These are phyloP conservation scores for Crax fasciolata DNA, from an alignment of 2,797 vertebrate genomes.

Conservation along the genomic window DNA sequence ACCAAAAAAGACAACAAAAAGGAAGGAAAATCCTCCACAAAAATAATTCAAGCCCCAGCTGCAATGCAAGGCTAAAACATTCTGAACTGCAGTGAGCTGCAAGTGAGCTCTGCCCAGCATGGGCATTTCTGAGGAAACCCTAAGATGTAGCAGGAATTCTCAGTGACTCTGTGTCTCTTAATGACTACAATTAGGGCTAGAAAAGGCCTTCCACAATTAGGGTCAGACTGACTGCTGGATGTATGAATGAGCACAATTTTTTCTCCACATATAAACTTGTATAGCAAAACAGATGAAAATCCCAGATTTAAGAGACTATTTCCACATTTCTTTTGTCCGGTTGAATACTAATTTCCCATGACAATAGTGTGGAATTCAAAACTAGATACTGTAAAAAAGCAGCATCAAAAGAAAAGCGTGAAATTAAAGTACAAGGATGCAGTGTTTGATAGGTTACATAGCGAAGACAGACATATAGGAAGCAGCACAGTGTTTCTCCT, in stretches of 20 bases:
- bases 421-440: neutral
- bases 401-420: neutral
- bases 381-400: neutral
- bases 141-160: neutral
- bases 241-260: neutral
- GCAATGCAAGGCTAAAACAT: neutral
- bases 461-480: neutral
- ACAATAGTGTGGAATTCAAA: neutral
- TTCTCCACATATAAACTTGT: neutral
- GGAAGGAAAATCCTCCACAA: neutral
- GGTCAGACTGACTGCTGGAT: neutral
- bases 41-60: neutral
- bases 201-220: neutral
- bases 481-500: neutral
- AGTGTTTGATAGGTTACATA: neutral
- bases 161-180: neutral
- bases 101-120: neutral
- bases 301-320: neutral
- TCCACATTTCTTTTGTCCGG: neutral
- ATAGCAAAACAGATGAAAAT: neutral
- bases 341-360: neutral
- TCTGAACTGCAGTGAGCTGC: neutral
- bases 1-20: neutral
- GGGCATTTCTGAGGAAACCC: neutral
- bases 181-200: neutral